Conservation (phyloP, 2,888 invertebrate species). For the Limulus polyphemus region DNA sequence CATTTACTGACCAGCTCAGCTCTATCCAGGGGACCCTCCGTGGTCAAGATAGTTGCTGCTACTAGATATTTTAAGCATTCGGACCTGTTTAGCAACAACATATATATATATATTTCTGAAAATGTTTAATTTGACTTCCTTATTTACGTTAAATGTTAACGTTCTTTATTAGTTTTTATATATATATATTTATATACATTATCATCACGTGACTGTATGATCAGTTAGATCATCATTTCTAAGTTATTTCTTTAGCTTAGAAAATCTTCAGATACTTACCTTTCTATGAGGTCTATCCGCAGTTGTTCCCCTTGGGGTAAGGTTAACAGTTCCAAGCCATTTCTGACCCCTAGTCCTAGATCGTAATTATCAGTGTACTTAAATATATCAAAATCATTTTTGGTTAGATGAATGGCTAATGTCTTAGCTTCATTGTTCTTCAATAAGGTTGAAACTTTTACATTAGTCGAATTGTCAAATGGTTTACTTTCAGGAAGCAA, state of each 20-base stretch:
- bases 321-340: constrained; percentile 66
- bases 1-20: constrained; percentile 80
- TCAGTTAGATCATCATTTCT: too few species aligned
- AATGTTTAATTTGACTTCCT: too few species aligned
- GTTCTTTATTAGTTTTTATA: too few species aligned
- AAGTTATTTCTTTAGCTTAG: neutral
- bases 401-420: constrained; percentile 73
- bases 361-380: constrained; percentile 34
- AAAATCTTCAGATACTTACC: constrained; percentile 42
- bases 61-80: constrained; percentile 76
- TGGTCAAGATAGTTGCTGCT: constrained; percentile 74
- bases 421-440: constrained; percentile 67
- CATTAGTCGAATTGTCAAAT: constrained; percentile 65
- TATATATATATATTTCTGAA: too few species aligned
- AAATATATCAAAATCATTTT: constrained; percentile 64
- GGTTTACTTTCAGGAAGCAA: constrained; percentile 63
- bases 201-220: too few species aligned
- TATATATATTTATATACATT: too few species aligned
- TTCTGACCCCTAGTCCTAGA: constrained; percentile 43
- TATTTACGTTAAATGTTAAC: too few species aligned
- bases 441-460: constrained; percentile 60
- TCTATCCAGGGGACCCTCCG: constrained; percentile 56
- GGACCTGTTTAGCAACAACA: constrained; percentile 46
- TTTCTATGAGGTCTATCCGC: constrained; percentile 71
- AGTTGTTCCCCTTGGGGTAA: constrained; percentile 73